Conservation (phyloP, 2,113 vertebrate genomes). For the Perca flavescens region DNA sequence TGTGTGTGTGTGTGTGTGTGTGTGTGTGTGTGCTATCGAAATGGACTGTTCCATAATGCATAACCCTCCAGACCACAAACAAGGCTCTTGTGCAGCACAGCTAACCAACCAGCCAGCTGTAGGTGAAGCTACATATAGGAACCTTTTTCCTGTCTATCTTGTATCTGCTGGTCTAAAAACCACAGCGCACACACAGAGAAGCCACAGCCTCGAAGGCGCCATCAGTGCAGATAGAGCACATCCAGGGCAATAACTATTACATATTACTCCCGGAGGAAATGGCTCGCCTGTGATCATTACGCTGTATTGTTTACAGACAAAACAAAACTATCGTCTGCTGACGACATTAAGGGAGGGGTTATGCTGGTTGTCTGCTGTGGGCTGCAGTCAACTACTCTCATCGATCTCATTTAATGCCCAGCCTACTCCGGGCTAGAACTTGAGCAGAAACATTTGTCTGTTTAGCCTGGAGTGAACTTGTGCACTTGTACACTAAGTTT, state of each 20-base stretch:
- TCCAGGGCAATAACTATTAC: slow-evolving; percentile 56
- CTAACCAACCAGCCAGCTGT: slow-evolving; percentile 42
- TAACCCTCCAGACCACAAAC: slow-evolving; percentile 50
- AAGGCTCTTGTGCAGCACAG: slow-evolving; percentile 36
- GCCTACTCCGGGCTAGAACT: slow-evolving; percentile 16
- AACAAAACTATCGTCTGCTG: slow-evolving; percentile 52
- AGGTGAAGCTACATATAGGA: slow-evolving; percentile 53
- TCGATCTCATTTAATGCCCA: slow-evolving; percentile 33
- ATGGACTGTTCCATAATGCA: slow-evolving; percentile 60
- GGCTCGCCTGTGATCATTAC: slow-evolving; percentile 46
- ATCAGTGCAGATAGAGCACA: slow-evolving; percentile 35
- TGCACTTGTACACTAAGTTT: background rate
- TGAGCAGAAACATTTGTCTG: background rate
- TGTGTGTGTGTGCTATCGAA: slow-evolving; percentile 19
- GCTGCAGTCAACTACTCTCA: slow-evolving; percentile 19
- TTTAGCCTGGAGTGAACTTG: slow-evolving; percentile 29
- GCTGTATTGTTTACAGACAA: slow-evolving; percentile 61
- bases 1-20: slow-evolving; percentile 26
- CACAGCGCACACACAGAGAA: slow-evolving; percentile 37
- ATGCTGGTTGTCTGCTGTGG: background rate
- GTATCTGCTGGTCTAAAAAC: slow-evolving; percentile 47
- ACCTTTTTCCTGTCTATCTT: slow-evolving; percentile 35
- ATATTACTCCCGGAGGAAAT: slow-evolving; percentile 62
- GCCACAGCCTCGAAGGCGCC: slow-evolving; percentile 58
- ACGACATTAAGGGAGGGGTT: slow-evolving; percentile 21